Evolutionary conservation across 2,113 vertebrate genomes (phyloP).

Genomic region (Dendrocopos noguchii): DNA sequence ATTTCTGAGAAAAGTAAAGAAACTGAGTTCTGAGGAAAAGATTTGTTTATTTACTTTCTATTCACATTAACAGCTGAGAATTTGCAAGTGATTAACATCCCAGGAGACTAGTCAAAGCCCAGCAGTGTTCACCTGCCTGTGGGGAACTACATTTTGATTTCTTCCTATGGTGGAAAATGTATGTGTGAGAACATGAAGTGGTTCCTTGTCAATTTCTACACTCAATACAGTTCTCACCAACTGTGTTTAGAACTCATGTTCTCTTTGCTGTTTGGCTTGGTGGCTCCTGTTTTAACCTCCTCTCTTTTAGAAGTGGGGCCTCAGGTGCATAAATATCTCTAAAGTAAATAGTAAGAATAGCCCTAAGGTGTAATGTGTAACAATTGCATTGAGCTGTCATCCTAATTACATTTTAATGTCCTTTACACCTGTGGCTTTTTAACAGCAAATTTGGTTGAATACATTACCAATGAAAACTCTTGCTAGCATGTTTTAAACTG

Average conservation of each 20-base stretch:
- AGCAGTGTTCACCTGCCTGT: neutral
- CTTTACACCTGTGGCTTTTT: slow-evolving; percentile 44
- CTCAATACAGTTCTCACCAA: neutral
- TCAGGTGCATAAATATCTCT: neutral
- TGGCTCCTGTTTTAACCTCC: neutral
- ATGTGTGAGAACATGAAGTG: neutral
- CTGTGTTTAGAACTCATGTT: slow-evolving; percentile 12
- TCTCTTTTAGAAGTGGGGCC: neutral
- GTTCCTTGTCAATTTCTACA: neutral
- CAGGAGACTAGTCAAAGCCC: slow-evolving; percentile 37
- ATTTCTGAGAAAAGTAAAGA: slow-evolving; percentile 29
- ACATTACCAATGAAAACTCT: slow-evolving; percentile 35
- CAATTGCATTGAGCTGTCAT: neutral
- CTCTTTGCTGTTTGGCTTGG: neutral
- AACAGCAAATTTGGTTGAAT: slow-evolving; percentile 57
- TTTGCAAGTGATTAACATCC: slow-evolving; percentile 16
- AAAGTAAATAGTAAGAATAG: slow-evolving; percentile 38
- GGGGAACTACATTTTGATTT: slow-evolving; percentile 38
- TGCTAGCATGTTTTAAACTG: slow-evolving; percentile 13
- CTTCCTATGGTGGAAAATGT: slow-evolving; percentile 27
- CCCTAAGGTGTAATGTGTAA: neutral
- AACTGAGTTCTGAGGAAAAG: neutral
- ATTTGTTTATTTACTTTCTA: slow-evolving; percentile 25
- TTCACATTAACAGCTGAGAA: neutral
- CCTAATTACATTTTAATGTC: slow-evolving; percentile 10